phyloP scores from a whole-genome alignment of 2,113 vertebrate species.

The Oryzias javanicus region DNA sequence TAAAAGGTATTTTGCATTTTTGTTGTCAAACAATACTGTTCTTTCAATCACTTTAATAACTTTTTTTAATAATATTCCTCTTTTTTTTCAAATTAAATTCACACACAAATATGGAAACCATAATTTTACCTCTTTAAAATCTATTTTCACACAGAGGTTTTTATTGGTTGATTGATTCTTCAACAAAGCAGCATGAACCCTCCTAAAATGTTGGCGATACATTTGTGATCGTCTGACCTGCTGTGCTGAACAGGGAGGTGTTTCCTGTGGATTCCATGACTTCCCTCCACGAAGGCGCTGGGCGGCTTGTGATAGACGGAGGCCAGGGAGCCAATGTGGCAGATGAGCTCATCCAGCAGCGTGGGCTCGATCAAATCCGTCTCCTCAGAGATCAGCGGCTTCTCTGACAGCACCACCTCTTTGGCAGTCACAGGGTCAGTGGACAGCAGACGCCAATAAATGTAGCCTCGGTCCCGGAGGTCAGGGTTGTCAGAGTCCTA shows the following conservation, averaged over 20 bases:
- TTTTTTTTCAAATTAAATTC: no score
- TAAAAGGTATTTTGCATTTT: no score
- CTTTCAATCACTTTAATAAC: background rate
- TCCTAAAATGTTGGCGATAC: background rate
- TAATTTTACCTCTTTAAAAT: no score
- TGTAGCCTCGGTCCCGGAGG: slow-evolving; percentile 96
- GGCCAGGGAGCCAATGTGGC: slow-evolving; percentile 95
- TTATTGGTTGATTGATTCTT: no score
- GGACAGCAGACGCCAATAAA: slow-evolving; percentile 97
- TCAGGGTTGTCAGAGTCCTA: slow-evolving; percentile 99
- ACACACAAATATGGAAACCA: no score
- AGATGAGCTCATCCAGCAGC: slow-evolving; percentile 93
- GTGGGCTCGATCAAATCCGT: slow-evolving; percentile 96
- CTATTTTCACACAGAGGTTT: no score
- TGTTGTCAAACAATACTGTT: no score
- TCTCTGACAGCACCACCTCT: slow-evolving; percentile 96
- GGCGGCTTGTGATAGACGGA: slow-evolving; percentile 98
- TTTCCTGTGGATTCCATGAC: slow-evolving; percentile 95
- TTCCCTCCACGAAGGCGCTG: slow-evolving; percentile 97
- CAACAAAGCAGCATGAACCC: background rate
- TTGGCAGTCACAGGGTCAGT: slow-evolving; percentile 98
- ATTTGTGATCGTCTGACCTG: slow-evolving; percentile 73
- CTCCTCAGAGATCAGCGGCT: slow-evolving; percentile 96
- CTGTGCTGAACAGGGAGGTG: slow-evolving; percentile 97
- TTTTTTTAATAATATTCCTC: background rate